Evolutionary conservation across 1,140 invertebrate species (phyloP), one percentile per base, ranked within the genome.

Genomic region (Neotoxoptera formosana): DNA sequence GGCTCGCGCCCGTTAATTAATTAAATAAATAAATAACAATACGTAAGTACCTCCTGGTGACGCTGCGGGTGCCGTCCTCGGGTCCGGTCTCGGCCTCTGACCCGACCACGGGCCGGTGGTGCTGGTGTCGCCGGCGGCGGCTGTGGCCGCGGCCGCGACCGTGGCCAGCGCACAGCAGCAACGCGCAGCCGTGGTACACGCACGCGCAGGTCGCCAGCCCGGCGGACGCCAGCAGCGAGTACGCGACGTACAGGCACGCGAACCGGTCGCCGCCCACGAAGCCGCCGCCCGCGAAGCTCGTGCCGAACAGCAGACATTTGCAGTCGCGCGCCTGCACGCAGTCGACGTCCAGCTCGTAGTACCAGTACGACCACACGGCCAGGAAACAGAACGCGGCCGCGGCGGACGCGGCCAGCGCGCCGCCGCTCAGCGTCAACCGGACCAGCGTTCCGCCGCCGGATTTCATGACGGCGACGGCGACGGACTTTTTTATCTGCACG

Each of bases 361-460:
- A 93, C 91, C 91, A 93, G 34, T 93, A 93, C 76, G 36, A 86
- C 91, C 91, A 93, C 36, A 86, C 91, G 47, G 76, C 8, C 48
- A 34, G 7, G 81, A 93, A 86, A n/a, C 81, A 93, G 11, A 23
- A 51, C 14, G 81, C 67, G 4, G 91, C 81, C 76, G 48, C 45
- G 14, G 2, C 4, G 91, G 91, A 81, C 48, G 81, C n/a, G 81
- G 14, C 34, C 17, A 86, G n/a, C n/a, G 48, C 36, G n/a, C 36
- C 45, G 17, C 20, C n/a, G 76, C 81, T 51, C 48, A 93, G 34
- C 34, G 67, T 45, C n/a, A 86, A 56, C 36, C 34, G n/a, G 8
- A 53, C 34, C 48, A 41, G 11, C 76, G 34, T n/a, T 3, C 76
- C 48, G 91, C 23, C 56, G 89, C 21, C 34, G n/a, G 76, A 0